phyloP scores from a whole-genome alignment of 2,888 invertebrate genomes.

The Diarsia dahlii region DNA sequence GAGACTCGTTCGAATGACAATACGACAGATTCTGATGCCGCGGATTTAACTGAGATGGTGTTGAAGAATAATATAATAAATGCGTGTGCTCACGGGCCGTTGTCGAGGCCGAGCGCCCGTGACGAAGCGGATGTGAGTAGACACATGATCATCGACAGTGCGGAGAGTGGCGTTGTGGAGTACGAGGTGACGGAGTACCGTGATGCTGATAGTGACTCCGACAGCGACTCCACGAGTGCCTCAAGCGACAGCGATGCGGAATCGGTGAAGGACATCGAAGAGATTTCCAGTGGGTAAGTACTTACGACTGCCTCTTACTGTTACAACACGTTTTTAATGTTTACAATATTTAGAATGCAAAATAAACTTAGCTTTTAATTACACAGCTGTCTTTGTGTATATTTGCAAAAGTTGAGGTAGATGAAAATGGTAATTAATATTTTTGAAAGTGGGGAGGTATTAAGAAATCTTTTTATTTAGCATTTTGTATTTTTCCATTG shows the following conservation, averaged over 20 bases:
- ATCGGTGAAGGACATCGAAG: slow-evolving; percentile 86
- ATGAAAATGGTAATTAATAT: not conserved
- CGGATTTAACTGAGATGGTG: slow-evolving; percentile 88
- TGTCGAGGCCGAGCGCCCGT: slow-evolving; percentile 74
- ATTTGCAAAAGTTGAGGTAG: not conserved
- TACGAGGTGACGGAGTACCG: slow-evolving; percentile 87
- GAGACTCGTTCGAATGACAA: slow-evolving; percentile 78
- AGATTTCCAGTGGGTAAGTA: slow-evolving; percentile 84
- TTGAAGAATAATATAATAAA: slow-evolving; percentile 89
- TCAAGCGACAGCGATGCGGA: slow-evolving; percentile 86
- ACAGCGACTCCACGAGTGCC: slow-evolving; percentile 79
- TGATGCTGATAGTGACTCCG: slow-evolving; percentile 81
- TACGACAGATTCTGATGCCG: slow-evolving; percentile 83
- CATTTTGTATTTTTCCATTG: not conserved
- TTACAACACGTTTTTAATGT: slow-evolving; percentile 9
- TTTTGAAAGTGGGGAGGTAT: slow-evolving; percentile 19
- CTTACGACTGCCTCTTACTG: slow-evolving; percentile 1
- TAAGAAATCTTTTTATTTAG: slow-evolving; percentile 4
- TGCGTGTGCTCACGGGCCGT: slow-evolving; percentile 87
- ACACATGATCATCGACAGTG: slow-evolving; percentile 87
- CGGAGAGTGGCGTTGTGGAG: slow-evolving; percentile 84
- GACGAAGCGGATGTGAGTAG: slow-evolving; percentile 81
- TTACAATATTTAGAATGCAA: slow-evolving; percentile 3
- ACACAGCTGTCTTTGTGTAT: slow-evolving; percentile 2
- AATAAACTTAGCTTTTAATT: slow-evolving; percentile 7